Evolutionary conservation across 1,140 invertebrate species (phyloP).

Genomic region (Bacillus rossius): DNA sequence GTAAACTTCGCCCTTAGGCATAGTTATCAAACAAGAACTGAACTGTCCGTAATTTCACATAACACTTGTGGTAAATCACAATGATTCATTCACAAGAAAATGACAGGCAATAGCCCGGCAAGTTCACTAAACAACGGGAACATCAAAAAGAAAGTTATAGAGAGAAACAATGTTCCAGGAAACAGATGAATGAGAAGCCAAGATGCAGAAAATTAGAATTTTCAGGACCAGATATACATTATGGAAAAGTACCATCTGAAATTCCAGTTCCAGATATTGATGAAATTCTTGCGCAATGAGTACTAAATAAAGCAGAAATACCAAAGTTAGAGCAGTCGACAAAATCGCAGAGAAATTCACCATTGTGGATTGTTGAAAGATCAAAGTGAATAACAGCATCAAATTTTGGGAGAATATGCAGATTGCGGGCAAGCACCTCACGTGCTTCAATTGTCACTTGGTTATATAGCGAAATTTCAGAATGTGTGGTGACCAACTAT

Average conservation of each 20-base stretch:
- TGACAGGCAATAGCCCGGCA: too few relatives aligned
- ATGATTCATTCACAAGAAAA: too few relatives aligned
- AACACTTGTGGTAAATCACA: too few relatives aligned
- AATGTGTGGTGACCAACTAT: too few relatives aligned
- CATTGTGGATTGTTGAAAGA: neutral
- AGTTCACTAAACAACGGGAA: too few relatives aligned
- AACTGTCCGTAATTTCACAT: too few relatives aligned
- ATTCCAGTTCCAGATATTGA: conserved; percentile 3
- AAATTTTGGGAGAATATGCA: conserved; percentile 3
- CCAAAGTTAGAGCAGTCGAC: conserved; percentile 15
- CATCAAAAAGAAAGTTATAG: too few relatives aligned
- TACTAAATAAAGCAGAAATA: conserved; percentile 14
- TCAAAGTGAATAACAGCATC: conserved; percentile 5
- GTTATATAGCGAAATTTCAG: too few relatives aligned
- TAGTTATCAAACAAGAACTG: too few relatives aligned
- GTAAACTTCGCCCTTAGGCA: too few relatives aligned
- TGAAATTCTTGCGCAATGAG: too few relatives aligned
- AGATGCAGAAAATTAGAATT: conserved; percentile 2
- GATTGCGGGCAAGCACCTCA: neutral
- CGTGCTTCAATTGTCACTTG: neutral
- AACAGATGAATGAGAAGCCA: neutral
- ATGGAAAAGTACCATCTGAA: neutral
- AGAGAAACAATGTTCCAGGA: too few relatives aligned
- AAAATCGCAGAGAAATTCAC: conserved; percentile 27
- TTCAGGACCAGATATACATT: conserved; percentile 2